Percentiles rank a stretch among this genome's conserved stretches.
Conservation (phyloP, 2,113 vertebrate species). For the Tiliqua scincoides region DNA sequence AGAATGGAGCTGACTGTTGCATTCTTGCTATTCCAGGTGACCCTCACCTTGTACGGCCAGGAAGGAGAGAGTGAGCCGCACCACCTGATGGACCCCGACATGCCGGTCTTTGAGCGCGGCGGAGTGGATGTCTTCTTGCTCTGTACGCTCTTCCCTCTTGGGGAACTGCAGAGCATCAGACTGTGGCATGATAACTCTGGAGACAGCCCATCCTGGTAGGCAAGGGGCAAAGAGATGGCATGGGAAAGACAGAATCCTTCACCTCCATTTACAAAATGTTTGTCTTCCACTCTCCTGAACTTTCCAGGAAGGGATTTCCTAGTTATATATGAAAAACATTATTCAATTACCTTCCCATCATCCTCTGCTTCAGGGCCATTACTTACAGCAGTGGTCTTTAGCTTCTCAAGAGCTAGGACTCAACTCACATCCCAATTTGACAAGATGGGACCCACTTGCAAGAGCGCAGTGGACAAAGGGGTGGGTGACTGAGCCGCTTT, state of each 20-base stretch:
- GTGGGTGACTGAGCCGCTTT: too few species aligned
- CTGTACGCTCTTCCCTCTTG: conserved; percentile 90
- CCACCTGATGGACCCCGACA: conserved; percentile 82
- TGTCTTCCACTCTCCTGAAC: not conserved
- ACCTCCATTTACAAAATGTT: not conserved
- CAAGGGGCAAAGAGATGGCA: not conserved
- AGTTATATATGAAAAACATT: too few species aligned
- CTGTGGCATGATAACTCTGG: conserved; percentile 97
- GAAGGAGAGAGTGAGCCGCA: conserved; percentile 95
- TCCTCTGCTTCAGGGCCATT: too few species aligned
- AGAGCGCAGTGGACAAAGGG: too few species aligned
- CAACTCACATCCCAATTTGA: too few species aligned
- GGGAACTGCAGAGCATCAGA: conserved; percentile 86
- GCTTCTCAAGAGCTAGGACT: too few species aligned
- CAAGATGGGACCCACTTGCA: too few species aligned
- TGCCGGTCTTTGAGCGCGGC: conserved; percentile 88
- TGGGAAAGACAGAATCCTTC: not conserved
- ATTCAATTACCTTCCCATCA: too few species aligned
- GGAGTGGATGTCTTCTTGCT: conserved; percentile 89
- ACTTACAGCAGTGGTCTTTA: not conserved
- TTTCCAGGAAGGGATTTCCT: not conserved
- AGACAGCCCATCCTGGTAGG: conserved; percentile 85
- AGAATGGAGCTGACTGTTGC: not conserved
- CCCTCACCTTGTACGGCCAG: conserved; percentile 84
- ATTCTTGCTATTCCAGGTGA: conserved; percentile 78